These are phyloP conservation scores for Eucriotettix oculatus DNA, from an alignment of 2,888 invertebrate genomes.

Conservation along the genomic window DNA sequence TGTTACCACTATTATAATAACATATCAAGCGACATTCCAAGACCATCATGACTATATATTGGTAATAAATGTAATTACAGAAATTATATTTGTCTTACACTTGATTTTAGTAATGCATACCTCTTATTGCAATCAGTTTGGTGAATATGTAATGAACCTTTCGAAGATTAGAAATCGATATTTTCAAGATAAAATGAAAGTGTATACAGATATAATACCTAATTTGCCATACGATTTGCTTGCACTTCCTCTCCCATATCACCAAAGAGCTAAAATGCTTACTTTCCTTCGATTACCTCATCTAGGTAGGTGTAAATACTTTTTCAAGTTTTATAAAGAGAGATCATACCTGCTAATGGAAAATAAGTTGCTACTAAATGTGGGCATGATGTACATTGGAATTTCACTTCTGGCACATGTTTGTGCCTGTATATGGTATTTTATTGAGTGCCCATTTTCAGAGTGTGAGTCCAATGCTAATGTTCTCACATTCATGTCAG, in stretches of 20 bases:
- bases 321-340: constrained; percentile 29
- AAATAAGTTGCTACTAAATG: constrained; percentile 29
- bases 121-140: constrained; percentile 33
- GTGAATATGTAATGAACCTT: constrained; percentile 28
- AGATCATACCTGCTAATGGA: constrained; percentile 29
- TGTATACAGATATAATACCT: not conserved
- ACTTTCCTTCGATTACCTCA: constrained; percentile 28
- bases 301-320: constrained; percentile 28
- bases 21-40: constrained; percentile 34
- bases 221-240: not conserved
- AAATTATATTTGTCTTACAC: constrained; percentile 29
- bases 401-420: constrained; percentile 20
- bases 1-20: constrained; percentile 28
- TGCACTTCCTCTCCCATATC: not conserved
- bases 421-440: constrained; percentile 2
- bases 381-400: constrained; percentile 32
- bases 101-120: constrained; percentile 31
- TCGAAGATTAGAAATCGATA: not conserved
- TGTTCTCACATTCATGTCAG: no score
- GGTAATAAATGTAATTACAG: constrained; percentile 16
- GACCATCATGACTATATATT: not conserved
- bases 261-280: not conserved
- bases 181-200: not conserved
- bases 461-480: no score
- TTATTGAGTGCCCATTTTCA: not conserved